Percentiles rank a stretch among this genome's conserved stretches.
phyloP scores from a whole-genome alignment of 2,113 vertebrate species.

The Salvator merianae region DNA sequence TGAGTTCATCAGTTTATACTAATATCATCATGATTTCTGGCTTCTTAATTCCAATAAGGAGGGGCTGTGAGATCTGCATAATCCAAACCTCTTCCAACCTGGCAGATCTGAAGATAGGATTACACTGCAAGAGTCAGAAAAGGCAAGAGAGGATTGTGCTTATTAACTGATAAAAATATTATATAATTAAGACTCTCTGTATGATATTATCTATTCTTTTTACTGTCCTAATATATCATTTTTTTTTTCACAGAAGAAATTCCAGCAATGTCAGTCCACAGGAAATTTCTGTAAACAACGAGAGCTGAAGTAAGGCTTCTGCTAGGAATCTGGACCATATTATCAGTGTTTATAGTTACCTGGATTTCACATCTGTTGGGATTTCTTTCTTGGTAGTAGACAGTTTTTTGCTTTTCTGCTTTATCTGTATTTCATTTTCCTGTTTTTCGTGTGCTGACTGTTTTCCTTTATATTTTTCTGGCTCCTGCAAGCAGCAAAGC shows the following conservation, averaged over 20 bases:
- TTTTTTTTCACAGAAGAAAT: background rate
- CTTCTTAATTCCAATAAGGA: too few species aligned
- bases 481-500: constrained; percentile 76
- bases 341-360: constrained; percentile 73
- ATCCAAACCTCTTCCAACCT: too few species aligned
- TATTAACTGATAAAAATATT: too few species aligned
- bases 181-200: too few species aligned
- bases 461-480: constrained; percentile 91
- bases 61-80: too few species aligned
- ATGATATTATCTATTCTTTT: background rate
- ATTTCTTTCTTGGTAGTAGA: constrained; percentile 84
- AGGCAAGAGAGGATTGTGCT: too few species aligned
- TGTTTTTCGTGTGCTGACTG: constrained; percentile 78
- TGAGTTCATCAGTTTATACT: too few species aligned
- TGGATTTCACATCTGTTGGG: constrained; percentile 84
- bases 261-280: background rate
- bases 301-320: too few species aligned
- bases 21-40: too few species aligned
- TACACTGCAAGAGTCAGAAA: too few species aligned
- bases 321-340: background rate
- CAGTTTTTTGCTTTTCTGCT: constrained; percentile 89
- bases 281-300: background rate
- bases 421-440: constrained; percentile 81
- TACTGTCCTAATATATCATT: background rate
- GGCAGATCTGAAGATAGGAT: too few species aligned